These are phyloP conservation scores for Tragelaphus buxtoni DNA, from an alignment of 2,113 vertebrate genomes.

Conservation along the genomic window DNA sequence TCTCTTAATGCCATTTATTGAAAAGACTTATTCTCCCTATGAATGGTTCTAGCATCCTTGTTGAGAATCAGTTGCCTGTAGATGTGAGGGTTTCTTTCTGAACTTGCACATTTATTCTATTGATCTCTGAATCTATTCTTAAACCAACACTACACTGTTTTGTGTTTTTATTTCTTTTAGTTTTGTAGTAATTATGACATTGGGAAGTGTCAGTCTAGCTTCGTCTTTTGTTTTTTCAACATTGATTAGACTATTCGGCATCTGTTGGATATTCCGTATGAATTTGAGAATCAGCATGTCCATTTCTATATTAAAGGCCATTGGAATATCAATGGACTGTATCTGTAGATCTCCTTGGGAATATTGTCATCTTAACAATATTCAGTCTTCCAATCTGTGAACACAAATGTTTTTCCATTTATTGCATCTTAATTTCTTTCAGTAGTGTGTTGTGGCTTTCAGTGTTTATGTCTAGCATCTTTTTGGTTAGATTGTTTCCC, in stretches of 20 bases:
- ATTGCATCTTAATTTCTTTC: background rate
- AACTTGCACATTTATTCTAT: background rate
- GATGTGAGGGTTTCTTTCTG: background rate
- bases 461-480: background rate
- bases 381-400: background rate
- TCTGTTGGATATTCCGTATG: background rate
- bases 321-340: background rate
- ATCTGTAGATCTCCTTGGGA: background rate
- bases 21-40: background rate
- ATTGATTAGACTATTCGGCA: background rate
- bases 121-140: background rate
- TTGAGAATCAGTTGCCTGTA: background rate
- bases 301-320: background rate
- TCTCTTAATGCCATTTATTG: background rate
- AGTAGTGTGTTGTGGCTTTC: background rate
- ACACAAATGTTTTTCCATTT: background rate
- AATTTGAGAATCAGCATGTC: constrained; percentile 1
- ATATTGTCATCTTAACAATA: background rate
- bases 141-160: background rate
- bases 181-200: background rate
- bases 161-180: background rate
- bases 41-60: background rate
- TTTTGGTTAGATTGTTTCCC: background rate
- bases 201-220: background rate
- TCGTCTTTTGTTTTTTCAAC: constrained; percentile 11